phyloP scores from a whole-genome alignment of 1,140 invertebrate genomes.

The Melanaphis sacchari region DNA sequence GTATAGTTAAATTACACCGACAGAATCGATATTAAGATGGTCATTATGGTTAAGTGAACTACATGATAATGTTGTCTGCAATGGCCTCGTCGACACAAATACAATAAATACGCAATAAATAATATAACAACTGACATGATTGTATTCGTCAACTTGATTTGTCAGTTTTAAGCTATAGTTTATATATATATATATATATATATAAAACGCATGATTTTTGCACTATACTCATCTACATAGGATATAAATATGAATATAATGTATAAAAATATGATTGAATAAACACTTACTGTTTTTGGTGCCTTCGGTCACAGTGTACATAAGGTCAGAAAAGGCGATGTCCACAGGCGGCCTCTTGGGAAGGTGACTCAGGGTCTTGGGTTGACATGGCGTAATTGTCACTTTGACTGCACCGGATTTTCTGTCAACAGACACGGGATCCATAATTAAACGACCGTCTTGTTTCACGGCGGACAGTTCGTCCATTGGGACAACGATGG shows the following conservation, averaged over 20 bases:
- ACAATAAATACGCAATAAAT: neutral
- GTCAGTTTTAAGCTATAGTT: neutral
- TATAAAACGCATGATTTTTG: neutral
- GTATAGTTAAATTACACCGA: neutral
- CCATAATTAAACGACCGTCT: slow-evolving; percentile 32
- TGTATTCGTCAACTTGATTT: neutral
- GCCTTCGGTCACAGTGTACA: slow-evolving; percentile 84
- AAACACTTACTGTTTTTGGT: slow-evolving; percentile 78
- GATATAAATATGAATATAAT: neutral
- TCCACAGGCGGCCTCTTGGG: slow-evolving; percentile 86
- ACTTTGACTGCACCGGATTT: slow-evolving; percentile 61
- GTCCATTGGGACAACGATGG: slow-evolving; percentile 42
- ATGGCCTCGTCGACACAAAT: neutral
- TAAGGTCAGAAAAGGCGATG: slow-evolving; percentile 83
- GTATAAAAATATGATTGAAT: neutral
- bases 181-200: neutral
- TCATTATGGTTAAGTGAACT: neutral
- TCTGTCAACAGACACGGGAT: slow-evolving; percentile 58
- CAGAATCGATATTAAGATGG: neutral
- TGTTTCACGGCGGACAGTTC: slow-evolving; percentile 13
- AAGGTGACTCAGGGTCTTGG: slow-evolving; percentile 81
- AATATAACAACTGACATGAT: neutral
- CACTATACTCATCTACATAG: neutral
- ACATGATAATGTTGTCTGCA: neutral
- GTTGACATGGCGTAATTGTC: slow-evolving; percentile 65